Conservation (phyloP, 2,888 invertebrate genomes). For the Leptogaster cylindrica region DNA sequence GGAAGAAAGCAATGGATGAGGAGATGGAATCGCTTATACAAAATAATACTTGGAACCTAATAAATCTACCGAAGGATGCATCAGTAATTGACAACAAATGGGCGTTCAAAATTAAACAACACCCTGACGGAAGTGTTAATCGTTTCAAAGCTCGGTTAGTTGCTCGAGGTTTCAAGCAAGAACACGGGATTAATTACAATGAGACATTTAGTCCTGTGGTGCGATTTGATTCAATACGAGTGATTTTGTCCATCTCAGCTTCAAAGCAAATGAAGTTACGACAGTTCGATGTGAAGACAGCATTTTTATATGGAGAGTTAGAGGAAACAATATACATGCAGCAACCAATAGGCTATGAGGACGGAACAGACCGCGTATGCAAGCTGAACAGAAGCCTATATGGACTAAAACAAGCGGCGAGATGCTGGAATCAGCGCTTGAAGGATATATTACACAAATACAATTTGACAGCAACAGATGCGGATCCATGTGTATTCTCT, state of each 20-base stretch:
- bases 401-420: neutral
- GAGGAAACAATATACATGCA: no score
- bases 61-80: slow-evolving; percentile 42
- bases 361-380: neutral
- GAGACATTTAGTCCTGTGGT: neutral
- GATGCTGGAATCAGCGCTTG: neutral
- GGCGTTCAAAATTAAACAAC: slow-evolving; percentile 51
- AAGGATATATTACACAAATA: neutral
- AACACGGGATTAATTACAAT: no score
- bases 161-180: no score
- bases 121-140: slow-evolving; percentile 46
- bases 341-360: neutral
- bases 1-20: slow-evolving; percentile 31
- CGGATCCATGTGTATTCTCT: no score
- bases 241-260: no score
- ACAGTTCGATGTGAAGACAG: no score
- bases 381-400: neutral
- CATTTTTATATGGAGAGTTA: no score
- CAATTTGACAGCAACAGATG: neutral
- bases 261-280: no score
- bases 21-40: slow-evolving; percentile 43
- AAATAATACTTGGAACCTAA: slow-evolving; percentile 47
- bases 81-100: slow-evolving; percentile 50
- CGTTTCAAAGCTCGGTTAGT: slow-evolving; percentile 53
- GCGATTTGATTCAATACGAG: neutral